Evolutionary conservation across 2,113 vertebrate species (phyloP), one percentile per base, ranked within the genome.

Genomic region (Mixornis gularis): DNA sequence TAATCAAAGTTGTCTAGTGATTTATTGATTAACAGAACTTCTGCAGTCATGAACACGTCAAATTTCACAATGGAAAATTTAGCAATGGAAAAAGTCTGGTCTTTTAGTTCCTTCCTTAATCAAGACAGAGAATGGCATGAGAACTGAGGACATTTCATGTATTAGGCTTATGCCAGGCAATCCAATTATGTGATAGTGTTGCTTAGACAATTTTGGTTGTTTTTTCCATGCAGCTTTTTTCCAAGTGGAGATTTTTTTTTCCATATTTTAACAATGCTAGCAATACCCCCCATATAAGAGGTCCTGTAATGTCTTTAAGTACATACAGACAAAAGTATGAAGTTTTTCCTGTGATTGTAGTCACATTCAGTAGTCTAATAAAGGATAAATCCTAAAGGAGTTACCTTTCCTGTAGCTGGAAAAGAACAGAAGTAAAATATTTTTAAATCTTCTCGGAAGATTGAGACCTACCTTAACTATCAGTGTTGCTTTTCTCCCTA

Each of bases 31-130:
- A 93, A 79, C 85, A 92, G 90, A 82, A 30, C 46, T 91, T 95
- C 85, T 89, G 52, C 55, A 94, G 92, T 91, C 74, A 95, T 94
- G 90, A 82, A 85, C 82, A 95, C 1, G 18, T 91, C 93, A 95
- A 87, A 95, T 95, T 95, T 95, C 94, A 92, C 94, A 96, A 96
- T 95, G 90, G 95, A 96, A 96, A 95, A 95, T 95, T 92, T 94
- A 95, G 79, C 94, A 95, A 96, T 91, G 94, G 95, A 96, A 96
- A 96, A 95, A 92, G 43, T 87, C 85, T 96, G 95, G 79, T 91
- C 43, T 70, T 94, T 85, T 70, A 87, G 55, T 92, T 91, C 63
- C 40, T 95, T 95, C 71, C 68, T 96, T 86, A 95, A 36, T 59
- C 66, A 95, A 95, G 74, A 89, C 66, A 91, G 63, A 92, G 78